These are phyloP conservation scores for Girardia tigrina DNA, from an alignment of 2,888 invertebrate species.

Conservation along the genomic window DNA sequence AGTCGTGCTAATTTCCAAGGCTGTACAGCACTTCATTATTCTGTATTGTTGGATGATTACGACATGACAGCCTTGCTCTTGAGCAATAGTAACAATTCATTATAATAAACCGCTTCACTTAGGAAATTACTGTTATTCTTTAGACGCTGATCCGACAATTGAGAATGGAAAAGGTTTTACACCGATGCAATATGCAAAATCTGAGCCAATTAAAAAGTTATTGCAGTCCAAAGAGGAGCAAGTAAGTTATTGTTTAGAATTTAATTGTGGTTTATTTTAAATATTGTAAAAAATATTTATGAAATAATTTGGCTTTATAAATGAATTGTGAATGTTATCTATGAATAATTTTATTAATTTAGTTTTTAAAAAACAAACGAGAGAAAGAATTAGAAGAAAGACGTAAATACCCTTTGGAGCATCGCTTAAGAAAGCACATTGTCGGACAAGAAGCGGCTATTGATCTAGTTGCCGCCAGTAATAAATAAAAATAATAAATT, in stretches of 20 bases:
- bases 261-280: background rate
- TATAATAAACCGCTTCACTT: background rate
- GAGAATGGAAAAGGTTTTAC: constrained; percentile 67
- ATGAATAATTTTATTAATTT: background rate
- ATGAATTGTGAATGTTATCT: background rate
- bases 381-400: constrained; percentile 59
- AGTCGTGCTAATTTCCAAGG: constrained; percentile 64
- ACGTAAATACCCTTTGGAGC: constrained; percentile 67
- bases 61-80: constrained; percentile 59
- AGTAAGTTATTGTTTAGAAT: constrained; percentile 39
- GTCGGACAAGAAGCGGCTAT: constrained; percentile 63
- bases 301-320: background rate
- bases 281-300: constrained; percentile 4
- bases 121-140: background rate
- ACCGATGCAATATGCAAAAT: constrained; percentile 62
- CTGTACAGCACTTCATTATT: constrained; percentile 76
- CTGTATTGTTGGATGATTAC: constrained; percentile 62
- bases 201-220: constrained; percentile 58
- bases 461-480: constrained; percentile 47
- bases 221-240: constrained; percentile 48
- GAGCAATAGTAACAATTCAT: constrained; percentile 55
- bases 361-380: constrained; percentile 37
- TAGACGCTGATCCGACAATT: constrained; percentile 54
- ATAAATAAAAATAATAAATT: background rate
- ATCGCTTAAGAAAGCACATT: constrained; percentile 65